Base-by-base conservation (phyloP, 2,113 vertebrate genomes). In the Oriolus oriolus region DNA sequence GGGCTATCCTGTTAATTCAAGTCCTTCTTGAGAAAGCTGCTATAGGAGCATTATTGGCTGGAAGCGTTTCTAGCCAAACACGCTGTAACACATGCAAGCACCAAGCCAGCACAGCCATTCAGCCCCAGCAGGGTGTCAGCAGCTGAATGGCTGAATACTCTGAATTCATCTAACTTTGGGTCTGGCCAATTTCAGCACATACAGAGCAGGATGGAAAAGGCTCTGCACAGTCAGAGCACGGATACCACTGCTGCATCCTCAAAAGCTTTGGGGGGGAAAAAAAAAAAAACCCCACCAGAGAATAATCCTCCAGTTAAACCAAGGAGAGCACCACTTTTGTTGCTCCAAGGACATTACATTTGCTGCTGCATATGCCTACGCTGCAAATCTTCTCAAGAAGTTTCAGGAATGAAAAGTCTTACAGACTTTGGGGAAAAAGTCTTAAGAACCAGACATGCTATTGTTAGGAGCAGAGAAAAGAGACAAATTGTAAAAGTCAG, bases 391-490 rank as follows among this genome's bases (percentile, higher is more conserved):
- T 93, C 94, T 94, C 88, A 96, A 93, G 93, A 95, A 96, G 90
- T 95, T 95, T 87, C 65, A 74, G 92, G 69, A 90, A 84, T 30
- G 21, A 44, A 44, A 87, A 94, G 76, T 85, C 94, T 73, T 78
- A 91, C 49, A 85, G 80, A 89, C 95, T 96, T 92, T 3, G 16
- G 24, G 84, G 37, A 13, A 41, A 83, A 87, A 53, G 83, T 74
- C 73, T 96, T 84, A 96, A 98, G 97, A 93, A 81, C 90, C 94
- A 97, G 97, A 94, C 97, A 97, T 96, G 97, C 98, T 94, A 95
- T 93, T 97, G 97, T 98, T 97, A 98, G 95, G 95, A 98, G 97
- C 97, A 96, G 95, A 97, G 96, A 97, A 96, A 97, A 97, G 92
- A 97, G 96, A 97, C 96, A 95, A 91, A 96, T 92, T 95, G 93